Evolutionary conservation across 2,888 invertebrate species (phyloP).

Genomic region (Dasysyrphus tricinctus): DNA sequence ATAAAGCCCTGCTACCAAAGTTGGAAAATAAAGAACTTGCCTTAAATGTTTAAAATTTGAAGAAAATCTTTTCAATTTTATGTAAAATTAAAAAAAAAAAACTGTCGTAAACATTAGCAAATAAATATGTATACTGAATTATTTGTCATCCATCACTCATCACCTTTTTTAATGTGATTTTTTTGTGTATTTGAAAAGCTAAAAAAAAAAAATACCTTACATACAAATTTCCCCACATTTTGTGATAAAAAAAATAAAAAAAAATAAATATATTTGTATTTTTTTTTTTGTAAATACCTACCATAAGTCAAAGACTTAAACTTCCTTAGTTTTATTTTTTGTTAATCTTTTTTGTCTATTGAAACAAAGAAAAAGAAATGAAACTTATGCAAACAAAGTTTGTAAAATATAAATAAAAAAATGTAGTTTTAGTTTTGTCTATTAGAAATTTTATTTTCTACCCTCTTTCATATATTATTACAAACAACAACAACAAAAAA

Average conservation of each 20-base stretch:
- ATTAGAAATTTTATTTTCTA: conserved; percentile 18
- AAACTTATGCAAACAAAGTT: conserved; percentile 35
- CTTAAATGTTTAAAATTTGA: conserved; percentile 19
- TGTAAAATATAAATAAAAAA: background rate
- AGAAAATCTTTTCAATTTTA: background rate
- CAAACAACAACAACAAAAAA: background rate
- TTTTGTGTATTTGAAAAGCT: conserved; percentile 9
- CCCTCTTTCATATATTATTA: conserved; percentile 7
- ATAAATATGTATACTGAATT: conserved; percentile 10
- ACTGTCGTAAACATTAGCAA: conserved; percentile 19
- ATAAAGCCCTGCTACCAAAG: background rate
- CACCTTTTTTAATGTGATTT: conserved; percentile 25
- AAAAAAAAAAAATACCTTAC: background rate
- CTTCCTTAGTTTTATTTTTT: conserved; percentile 22
- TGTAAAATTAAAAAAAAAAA: background rate
- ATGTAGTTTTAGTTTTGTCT: conserved; percentile 7
- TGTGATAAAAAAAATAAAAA: conserved; percentile 48
- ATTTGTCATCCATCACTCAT: conserved; percentile 22
- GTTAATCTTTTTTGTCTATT: conserved; percentile 14
- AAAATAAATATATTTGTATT: background rate
- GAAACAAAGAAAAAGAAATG: conserved; percentile 7
- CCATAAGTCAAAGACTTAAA: conserved; percentile 32
- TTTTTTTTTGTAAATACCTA: background rate
- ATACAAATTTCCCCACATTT: conserved; percentile 30
- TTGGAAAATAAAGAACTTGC: background rate